These are phyloP conservation scores for Buphagus erythrorhynchus DNA, from an alignment of 2,797 vertebrate species.

Conservation along the genomic window DNA sequence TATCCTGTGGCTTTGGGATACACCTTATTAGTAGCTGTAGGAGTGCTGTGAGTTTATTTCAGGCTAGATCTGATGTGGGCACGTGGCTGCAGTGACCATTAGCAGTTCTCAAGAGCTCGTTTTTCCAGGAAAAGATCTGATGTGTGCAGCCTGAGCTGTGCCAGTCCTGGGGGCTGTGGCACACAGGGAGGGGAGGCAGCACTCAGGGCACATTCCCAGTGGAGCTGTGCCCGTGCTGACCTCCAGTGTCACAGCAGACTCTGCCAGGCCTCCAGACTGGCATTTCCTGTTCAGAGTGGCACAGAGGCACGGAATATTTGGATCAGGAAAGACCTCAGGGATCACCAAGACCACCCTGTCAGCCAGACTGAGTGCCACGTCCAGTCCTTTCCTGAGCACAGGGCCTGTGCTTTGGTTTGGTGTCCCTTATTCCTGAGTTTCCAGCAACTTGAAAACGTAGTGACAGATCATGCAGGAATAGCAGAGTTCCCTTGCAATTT, in stretches of 20 bases:
- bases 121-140: rapidly evolving
- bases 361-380: rapidly evolving
- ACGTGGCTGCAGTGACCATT: background rate
- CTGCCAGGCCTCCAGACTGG: rapidly evolving
- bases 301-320: background rate
- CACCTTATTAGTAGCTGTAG: no score
- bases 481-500: background rate
- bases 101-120: background rate
- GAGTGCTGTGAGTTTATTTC: background rate
- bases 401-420: background rate
- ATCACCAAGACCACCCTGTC: rapidly evolving
- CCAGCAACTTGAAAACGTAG: background rate
- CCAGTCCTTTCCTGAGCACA: background rate
- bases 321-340: background rate
- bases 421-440: background rate
- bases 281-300: background rate
- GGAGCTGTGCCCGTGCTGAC: background rate
- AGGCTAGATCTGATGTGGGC: rapidly evolving
- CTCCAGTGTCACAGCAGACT: background rate
- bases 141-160: background rate
- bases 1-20: background rate
- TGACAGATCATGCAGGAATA: background rate
- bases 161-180: background rate
- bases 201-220: rapidly evolving
- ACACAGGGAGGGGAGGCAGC: background rate